A percentile compares a stretch with the other conserved stretches of the same genome.
phyloP scores from a whole-genome alignment of 2,113 vertebrate genomes.

The Dromaius novaehollandiae region DNA sequence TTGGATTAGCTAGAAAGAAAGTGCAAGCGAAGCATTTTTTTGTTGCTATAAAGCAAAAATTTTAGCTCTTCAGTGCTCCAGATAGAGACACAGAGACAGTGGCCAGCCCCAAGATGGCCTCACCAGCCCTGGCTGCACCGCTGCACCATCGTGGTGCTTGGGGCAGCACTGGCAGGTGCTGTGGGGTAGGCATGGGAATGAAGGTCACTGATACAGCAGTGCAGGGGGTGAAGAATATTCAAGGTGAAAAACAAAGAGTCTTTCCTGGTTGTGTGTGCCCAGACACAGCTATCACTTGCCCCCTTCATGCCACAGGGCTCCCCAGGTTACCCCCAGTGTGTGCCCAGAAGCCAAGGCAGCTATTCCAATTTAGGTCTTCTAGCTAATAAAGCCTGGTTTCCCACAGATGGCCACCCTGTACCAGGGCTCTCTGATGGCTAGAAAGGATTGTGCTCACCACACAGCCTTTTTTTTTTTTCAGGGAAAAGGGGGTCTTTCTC shows the following conservation, averaged over 20 bases:
- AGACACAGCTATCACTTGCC: fast-evolving
- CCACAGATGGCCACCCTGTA: fast-evolving
- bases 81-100: not conserved
- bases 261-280: fast-evolving
- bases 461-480: not conserved
- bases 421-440: too few relatives aligned
- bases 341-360: not conserved
- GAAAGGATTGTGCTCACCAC: not conserved
- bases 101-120: fast-evolving
- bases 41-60: not conserved
- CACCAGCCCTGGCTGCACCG: fast-evolving
- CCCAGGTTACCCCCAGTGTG: not conserved
- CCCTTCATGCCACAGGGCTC: fast-evolving
- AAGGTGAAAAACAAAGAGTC: not conserved
- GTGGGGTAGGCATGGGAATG: fast-evolving
- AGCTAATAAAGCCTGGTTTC: not conserved
- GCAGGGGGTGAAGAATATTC: not conserved
- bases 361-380: not conserved
- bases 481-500: not conserved
- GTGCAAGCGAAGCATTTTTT: conserved; percentile 16
- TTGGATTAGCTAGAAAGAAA: conserved; percentile 52
- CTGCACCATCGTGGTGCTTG: fast-evolving
- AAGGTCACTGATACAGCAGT: fast-evolving
- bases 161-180: not conserved
- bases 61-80: fast-evolving